These are phyloP conservation scores for Strigops habroptila DNA, from an alignment of 2,113 vertebrate genomes.

Conservation along the genomic window DNA sequence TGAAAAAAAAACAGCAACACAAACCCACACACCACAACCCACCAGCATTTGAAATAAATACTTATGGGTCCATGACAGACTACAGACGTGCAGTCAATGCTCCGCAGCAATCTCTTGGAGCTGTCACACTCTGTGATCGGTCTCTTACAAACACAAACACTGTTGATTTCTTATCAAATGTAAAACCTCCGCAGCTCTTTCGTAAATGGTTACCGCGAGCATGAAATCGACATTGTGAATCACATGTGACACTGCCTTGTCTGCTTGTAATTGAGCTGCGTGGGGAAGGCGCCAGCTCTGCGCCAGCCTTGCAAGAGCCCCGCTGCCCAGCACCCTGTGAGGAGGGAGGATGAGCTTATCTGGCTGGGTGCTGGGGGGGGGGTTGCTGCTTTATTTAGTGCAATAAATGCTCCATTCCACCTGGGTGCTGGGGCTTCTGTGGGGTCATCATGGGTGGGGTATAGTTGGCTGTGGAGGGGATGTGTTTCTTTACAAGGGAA, in stretches of 20 bases:
- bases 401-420: neutral
- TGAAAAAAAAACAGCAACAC: neutral
- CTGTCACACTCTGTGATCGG: slow-evolving; percentile 96
- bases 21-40: neutral
- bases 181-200: slow-evolving; percentile 89
- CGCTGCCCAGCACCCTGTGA: accelerated
- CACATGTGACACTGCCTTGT: slow-evolving; percentile 92
- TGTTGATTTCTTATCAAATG: slow-evolving; percentile 97
- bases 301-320: neutral
- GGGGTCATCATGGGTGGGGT: neutral
- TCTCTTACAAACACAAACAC: slow-evolving; percentile 87
- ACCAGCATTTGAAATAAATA: slow-evolving; percentile 89
- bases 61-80: slow-evolving; percentile 90
- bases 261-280: slow-evolving; percentile 95
- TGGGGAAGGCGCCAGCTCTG: slow-evolving; percentile 65
- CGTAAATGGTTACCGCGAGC: slow-evolving; percentile 92
- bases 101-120: slow-evolving; percentile 84
- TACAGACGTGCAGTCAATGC: slow-evolving; percentile 78
- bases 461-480: neutral
- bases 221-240: slow-evolving; percentile 99
- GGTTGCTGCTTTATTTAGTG: neutral
- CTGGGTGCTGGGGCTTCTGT: neutral
- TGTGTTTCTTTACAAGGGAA: neutral
- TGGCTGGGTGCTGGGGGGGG: neutral
- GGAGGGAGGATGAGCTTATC: neutral